Evolutionary conservation across 2,113 vertebrate species (phyloP).

Genomic region (Raja brachyura): DNA sequence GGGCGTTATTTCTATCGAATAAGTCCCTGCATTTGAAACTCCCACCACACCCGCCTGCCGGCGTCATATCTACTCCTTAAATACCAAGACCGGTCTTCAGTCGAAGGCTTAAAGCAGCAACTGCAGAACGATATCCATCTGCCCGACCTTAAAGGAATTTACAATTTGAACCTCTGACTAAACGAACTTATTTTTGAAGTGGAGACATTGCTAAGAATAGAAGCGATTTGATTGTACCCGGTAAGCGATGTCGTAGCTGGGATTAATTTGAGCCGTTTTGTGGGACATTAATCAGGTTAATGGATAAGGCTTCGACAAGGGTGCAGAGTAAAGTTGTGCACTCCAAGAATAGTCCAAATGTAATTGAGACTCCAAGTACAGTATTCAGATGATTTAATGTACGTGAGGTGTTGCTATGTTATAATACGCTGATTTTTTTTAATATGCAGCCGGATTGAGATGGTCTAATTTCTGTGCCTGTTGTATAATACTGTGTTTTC

Average conservation of each 20-base stretch:
- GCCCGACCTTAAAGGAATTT: conserved; percentile 9
- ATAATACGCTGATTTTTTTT: not conserved
- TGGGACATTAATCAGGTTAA: not conserved
- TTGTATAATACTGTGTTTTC: not conserved
- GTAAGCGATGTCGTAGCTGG: not conserved
- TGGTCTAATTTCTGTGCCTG: not conserved
- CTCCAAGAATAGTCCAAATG: not conserved
- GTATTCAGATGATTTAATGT: not conserved
- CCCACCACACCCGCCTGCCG: conserved; percentile 21
- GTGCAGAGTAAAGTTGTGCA: not conserved
- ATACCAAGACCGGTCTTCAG: not conserved
- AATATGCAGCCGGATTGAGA: not conserved
- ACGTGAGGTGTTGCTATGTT: not conserved
- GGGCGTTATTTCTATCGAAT: not conserved
- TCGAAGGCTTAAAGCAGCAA: conserved; percentile 9
- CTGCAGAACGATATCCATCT: not conserved
- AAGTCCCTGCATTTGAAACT: conserved; percentile 4
- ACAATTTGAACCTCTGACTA: not conserved
- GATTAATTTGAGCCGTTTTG: not conserved
- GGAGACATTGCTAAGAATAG: not conserved
- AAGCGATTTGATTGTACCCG: not conserved
- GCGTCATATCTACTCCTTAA: conserved; percentile 28
- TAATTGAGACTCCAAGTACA: not conserved
- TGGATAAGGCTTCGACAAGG: not conserved
- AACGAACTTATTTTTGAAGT: not conserved